These are phyloP conservation scores for Ditylenchus dipsaci DNA, from an alignment of 1,140 invertebrate species.

Conservation along the genomic window DNA sequence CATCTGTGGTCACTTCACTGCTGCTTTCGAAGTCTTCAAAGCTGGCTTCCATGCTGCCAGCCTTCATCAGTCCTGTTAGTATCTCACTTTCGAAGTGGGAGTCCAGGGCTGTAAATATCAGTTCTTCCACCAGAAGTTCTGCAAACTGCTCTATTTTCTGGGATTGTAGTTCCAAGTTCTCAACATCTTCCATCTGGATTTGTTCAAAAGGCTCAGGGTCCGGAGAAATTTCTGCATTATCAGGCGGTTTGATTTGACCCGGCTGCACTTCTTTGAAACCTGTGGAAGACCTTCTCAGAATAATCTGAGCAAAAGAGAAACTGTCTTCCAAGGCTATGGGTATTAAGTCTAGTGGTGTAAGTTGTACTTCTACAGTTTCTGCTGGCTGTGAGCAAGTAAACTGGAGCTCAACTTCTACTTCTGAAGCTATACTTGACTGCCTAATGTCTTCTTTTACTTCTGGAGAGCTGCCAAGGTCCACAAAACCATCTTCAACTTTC, in stretches of 20 bases:
- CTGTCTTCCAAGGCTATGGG: not conserved
- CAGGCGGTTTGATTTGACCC: too few relatives aligned
- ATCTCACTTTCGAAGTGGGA: too few relatives aligned
- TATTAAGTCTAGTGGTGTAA: not conserved
- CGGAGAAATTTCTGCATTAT: too few relatives aligned
- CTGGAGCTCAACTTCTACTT: not conserved
- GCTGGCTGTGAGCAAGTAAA: not conserved
- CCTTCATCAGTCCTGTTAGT: not conserved
- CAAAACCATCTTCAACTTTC: too few relatives aligned
- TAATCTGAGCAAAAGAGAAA: not conserved
- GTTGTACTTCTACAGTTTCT: not conserved
- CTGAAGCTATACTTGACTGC: not conserved
- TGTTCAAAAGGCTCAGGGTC: too few relatives aligned
- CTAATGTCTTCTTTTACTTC: too few relatives aligned
- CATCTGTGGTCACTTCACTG: not conserved
- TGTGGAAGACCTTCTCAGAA: not conserved
- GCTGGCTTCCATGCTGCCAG: not conserved
- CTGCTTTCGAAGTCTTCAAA: not conserved
- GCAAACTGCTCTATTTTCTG: not conserved
- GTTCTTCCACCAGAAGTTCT: not conserved
- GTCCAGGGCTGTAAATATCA: not conserved
- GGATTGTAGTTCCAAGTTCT: not conserved
- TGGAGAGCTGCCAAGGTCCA: too few relatives aligned
- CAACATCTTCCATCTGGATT: too few relatives aligned
- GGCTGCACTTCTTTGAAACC: not conserved